Conservation (phyloP, 2,888 invertebrate genomes). For the Carterocephalus palaemon region DNA sequence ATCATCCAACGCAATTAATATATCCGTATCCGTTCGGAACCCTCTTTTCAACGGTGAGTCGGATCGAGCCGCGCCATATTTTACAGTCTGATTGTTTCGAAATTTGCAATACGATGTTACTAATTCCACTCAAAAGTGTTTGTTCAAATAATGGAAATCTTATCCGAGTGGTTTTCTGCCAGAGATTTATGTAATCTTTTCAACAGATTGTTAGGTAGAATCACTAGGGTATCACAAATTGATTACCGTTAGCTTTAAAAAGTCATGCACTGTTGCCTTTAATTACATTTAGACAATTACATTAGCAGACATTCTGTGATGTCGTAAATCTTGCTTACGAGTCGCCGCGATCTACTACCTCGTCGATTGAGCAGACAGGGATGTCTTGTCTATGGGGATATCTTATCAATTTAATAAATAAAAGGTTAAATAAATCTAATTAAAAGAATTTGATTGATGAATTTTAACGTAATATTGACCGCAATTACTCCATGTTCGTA, state of each 20-base stretch:
- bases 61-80: slow-evolving; percentile 16
- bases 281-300: slow-evolving; percentile 45
- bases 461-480: too few relatives aligned
- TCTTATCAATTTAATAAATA: too few relatives aligned
- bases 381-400: slow-evolving; percentile 9
- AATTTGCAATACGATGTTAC: slow-evolving; percentile 12
- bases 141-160: too few relatives aligned
- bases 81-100: slow-evolving; percentile 24
- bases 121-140: slow-evolving; percentile 4
- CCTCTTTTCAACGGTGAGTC: slow-evolving; percentile 32
- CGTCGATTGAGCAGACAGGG: slow-evolving; percentile 6
- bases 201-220: slow-evolving; percentile 7
- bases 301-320: slow-evolving; percentile 46
- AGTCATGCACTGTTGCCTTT: slow-evolving; percentile 50
- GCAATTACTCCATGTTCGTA: too few relatives aligned
- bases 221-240: slow-evolving; percentile 21
- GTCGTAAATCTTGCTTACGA: slow-evolving; percentile 40
- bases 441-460: too few relatives aligned
- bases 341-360: slow-evolving; percentile 28
- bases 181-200: background rate
- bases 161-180: background rate
- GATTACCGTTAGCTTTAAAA: slow-evolving; percentile 29
- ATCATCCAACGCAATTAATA: slow-evolving; percentile 53
- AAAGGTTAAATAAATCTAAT: too few relatives aligned
- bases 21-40: slow-evolving; percentile 46